Conservation (phyloP, 2,113 vertebrate species). For the Anser cygnoides region DNA sequence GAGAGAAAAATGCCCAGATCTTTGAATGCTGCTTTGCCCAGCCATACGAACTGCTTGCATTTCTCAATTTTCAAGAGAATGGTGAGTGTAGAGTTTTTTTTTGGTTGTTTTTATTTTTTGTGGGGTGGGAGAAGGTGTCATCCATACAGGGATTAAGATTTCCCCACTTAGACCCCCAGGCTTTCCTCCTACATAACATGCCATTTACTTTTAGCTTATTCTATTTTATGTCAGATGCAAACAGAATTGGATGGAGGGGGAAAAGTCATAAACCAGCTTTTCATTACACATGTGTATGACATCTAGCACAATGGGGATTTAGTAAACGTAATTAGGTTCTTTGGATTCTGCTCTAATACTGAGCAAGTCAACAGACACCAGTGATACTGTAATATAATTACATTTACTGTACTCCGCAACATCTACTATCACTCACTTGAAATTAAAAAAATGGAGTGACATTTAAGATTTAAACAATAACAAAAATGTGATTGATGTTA, state of each 20-base stretch:
- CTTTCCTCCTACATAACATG: background rate
- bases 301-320: background rate
- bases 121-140: too few relatives aligned
- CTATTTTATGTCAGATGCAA: background rate
- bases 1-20: background rate
- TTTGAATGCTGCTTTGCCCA: background rate
- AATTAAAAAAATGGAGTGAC: background rate
- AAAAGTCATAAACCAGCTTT: background rate
- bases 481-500: background rate
- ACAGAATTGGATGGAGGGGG: background rate
- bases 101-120: background rate
- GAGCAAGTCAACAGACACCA: background rate
- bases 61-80: background rate
- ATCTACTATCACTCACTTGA: background rate
- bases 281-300: background rate
- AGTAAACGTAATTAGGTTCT: background rate
- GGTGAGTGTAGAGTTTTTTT: background rate
- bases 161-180: background rate
- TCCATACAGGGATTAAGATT: background rate
- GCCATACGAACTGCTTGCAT: background rate
- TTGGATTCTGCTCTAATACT: background rate
- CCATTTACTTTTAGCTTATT: fast-evolving
- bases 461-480: background rate
- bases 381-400: background rate
- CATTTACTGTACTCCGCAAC: background rate